Base-by-base conservation (phyloP, 2,113 vertebrate species). In the Sylvia atricapilla region DNA sequence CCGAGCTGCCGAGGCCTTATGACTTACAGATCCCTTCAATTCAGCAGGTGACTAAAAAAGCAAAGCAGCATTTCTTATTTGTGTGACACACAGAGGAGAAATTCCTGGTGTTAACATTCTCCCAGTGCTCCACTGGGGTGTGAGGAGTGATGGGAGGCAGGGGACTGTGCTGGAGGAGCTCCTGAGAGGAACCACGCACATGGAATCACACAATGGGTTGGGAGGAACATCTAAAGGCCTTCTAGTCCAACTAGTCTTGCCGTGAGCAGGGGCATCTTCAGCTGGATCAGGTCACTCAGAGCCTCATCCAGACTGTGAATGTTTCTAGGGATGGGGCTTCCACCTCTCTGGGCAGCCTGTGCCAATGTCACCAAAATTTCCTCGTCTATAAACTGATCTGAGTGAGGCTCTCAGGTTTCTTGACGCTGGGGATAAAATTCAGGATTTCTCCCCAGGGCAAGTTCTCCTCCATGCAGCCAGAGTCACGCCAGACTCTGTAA, bases 181-280 rank as follows among this genome's bases (percentile, higher is more conserved):
- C n/a, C 9, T n/a, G 55, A 62, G 64, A 53, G 64, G 47, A 64
- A 41, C 27, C 14, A 4, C 2, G 11, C 10, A 28, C 1, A 0
- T 53, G 41, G 30, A 60, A 55, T 47, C 46, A 10, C 15, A 43
- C 23, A 46, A 20, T n/a, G 27, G 33, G 5, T 6, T 20, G 46
- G 39, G 28, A 68, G 13, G 22, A 53, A 44, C 43, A 11, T 8
- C 50, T 37, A 8, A 68, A 81, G 6, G 13, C 4, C 16, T 23
- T 19, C 14, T 11, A n/a, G 37, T 59, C 20, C 75, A 28, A 15
- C 2, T 14, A 37, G 37, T 37, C 30, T 30, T 62, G 53, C 18
- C 27, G 9, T 5, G 4, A 55, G 13, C 75, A 55, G 68, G 47
- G 53, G 24, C 25, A 15, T 37, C 31, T 69, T 33, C 55, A 55